Percentiles rank a stretch among this genome's conserved stretches.
These are phyloP conservation scores for Gisinianus flammeolus DNA, from an alignment of 2,888 invertebrate genomes.

Conservation along the genomic window DNA sequence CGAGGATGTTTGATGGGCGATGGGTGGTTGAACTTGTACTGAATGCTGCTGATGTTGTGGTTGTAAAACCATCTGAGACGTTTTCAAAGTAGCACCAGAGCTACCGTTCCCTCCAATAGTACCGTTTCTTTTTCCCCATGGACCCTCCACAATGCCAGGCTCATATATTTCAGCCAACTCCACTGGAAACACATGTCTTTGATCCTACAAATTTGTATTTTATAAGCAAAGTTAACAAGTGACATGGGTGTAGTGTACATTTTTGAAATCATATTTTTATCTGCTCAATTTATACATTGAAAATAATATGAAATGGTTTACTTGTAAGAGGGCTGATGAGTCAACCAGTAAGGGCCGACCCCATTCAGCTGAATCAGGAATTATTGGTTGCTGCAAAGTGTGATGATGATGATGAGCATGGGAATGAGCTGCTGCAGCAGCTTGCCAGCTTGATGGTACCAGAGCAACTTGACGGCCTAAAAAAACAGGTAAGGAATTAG, in stretches of 20 bases:
- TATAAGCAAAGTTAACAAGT: not conserved
- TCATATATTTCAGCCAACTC: conserved; percentile 67
- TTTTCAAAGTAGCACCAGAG: conserved; percentile 52
- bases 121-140: conserved; percentile 61
- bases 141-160: conserved; percentile 60
- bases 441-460: conserved; percentile 81
- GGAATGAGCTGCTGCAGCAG: conserved; percentile 67
- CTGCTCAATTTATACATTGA: not conserved
- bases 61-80: conserved; percentile 53
- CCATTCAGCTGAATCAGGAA: conserved; percentile 71
- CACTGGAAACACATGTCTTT: conserved; percentile 70
- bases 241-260: not conserved
- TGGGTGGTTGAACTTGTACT: conserved; percentile 53
- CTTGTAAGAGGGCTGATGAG: conserved; percentile 75
- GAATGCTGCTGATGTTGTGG: conserved; percentile 53
- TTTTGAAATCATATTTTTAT: not conserved
- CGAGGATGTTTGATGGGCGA: conserved; percentile 57
- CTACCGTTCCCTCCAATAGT: conserved; percentile 61
- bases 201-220: conserved; percentile 63
- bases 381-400: conserved; percentile 65
- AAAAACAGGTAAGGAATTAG: no score
- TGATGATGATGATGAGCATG: conserved; percentile 64
- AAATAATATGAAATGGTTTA: conserved; percentile 59
- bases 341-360: conserved; percentile 78
- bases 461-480: conserved; percentile 79